Conservation (phyloP, 2,888 invertebrate genomes). For the Chymomyza fuscimana region DNA sequence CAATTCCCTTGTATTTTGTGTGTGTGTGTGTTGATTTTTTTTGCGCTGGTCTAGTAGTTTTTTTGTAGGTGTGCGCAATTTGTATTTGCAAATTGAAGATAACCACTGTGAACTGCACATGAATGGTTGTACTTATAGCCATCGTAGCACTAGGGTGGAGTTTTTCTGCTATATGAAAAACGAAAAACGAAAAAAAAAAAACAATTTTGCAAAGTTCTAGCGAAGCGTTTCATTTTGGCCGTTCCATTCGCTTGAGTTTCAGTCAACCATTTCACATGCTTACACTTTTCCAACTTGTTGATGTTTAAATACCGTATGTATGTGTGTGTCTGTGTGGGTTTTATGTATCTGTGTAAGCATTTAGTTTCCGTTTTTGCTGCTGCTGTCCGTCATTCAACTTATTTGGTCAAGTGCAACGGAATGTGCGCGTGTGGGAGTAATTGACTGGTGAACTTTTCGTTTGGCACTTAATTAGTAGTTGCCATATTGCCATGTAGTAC, state of each 20-base stretch:
- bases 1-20: not conserved
- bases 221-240: constrained; percentile 67
- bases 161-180: not conserved
- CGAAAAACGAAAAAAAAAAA: not conserved
- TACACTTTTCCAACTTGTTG: constrained; percentile 55
- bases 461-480: constrained; percentile 50
- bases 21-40: constrained; percentile 10
- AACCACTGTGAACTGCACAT: constrained; percentile 34
- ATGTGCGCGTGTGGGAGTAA: constrained; percentile 37
- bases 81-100: constrained; percentile 29
- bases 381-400: constrained; percentile 51
- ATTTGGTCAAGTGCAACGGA: constrained; percentile 47
- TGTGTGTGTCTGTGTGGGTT: constrained; percentile 17
- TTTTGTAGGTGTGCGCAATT: constrained; percentile 36
- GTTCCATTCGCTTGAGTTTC: constrained; percentile 60
- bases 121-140: not conserved
- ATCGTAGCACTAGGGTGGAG: constrained; percentile 5
- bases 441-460: constrained; percentile 55
- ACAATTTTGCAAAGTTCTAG: constrained; percentile 52
- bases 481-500: constrained; percentile 25
- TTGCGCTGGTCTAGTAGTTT: not conserved
- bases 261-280: constrained; percentile 39
- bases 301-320: constrained; percentile 35
- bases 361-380: constrained; percentile 19
- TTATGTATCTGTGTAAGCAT: not conserved